Conservation (phyloP, 2,888 invertebrate species). For the Tenthredo scrophulariae region DNA sequence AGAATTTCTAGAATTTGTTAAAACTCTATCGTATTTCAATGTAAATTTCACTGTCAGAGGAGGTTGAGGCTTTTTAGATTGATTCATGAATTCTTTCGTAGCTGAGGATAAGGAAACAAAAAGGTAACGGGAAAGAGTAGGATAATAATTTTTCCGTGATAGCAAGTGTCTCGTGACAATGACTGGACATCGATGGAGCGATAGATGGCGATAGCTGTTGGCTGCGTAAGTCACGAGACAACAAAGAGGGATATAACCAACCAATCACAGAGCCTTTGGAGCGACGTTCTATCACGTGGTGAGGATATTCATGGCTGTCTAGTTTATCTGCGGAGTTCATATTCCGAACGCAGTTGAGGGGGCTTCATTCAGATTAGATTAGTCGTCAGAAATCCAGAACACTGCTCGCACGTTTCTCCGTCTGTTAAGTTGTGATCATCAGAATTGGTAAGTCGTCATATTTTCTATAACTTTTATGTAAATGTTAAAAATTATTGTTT, state of each 20-base stretch:
- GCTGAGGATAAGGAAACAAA: not conserved
- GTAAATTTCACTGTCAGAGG: not conserved
- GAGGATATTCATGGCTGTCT: not conserved
- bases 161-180: slow-evolving; percentile 31
- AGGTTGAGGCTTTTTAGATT: not conserved
- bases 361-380: not conserved
- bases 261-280: not conserved
- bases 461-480: not conserved
- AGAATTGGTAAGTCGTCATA: not conserved
- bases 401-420: not conserved
- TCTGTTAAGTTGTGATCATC: slow-evolving; percentile 1
- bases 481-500: not conserved
- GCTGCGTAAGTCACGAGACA: not conserved
- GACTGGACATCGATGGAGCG: slow-evolving; percentile 25
- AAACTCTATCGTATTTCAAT: not conserved
- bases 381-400: not conserved
- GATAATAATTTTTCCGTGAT: slow-evolving; percentile 1
- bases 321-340: not conserved
- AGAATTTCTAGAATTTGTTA: not conserved
- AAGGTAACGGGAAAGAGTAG: not conserved
- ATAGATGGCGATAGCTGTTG: slow-evolving; percentile 13
- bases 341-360: not conserved
- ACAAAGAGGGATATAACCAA: not conserved
- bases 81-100: not conserved
- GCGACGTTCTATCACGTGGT: slow-evolving; percentile 10